phyloP scores from a whole-genome alignment of 35 echinoderm and acorn worm genomes.

The Ophioderma brevispina region DNA sequence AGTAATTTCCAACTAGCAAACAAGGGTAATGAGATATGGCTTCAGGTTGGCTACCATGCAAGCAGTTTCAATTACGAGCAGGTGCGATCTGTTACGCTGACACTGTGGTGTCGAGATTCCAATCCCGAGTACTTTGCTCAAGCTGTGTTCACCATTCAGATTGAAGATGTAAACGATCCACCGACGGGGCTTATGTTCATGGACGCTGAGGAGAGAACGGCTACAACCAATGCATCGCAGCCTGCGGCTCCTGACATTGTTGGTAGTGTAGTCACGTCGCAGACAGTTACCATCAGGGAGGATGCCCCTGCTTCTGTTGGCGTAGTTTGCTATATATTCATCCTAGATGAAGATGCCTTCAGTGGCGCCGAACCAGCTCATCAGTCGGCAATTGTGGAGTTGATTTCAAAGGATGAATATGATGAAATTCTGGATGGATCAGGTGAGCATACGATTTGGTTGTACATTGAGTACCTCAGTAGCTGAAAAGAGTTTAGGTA shows the following conservation, averaged over 20 bases:
- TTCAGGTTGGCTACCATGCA: conserved; percentile 11
- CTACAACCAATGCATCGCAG: not conserved
- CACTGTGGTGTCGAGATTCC: conserved; percentile 37
- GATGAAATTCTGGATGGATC: not conserved
- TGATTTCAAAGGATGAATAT: conserved; percentile 38
- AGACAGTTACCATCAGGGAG: conserved; percentile 23
- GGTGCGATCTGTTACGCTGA: not conserved
- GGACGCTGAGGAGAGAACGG: not conserved
- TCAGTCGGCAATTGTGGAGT: not conserved
- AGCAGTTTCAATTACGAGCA: conserved; percentile 28
- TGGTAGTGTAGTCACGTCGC: conserved; percentile 24
- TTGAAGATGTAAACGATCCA: conserved; percentile 28
- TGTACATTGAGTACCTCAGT: no score
- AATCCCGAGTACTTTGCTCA: not conserved
- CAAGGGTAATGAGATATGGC: not conserved
- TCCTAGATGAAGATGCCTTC: conserved; percentile 11
- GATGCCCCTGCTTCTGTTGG: not conserved
- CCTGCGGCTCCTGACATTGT: not conserved
- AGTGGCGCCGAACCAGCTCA: not conserved
- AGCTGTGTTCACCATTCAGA: conserved; percentile 17
- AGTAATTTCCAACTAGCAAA: conserved; percentile 3
- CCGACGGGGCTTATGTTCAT: conserved; percentile 39
- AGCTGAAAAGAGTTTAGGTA: no score
- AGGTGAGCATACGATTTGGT: not conserved
- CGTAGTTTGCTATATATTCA: conserved; percentile 20